A percentile compares a stretch with the other conserved stretches of the same genome.
Conservation (phyloP, 2,113 vertebrate genomes). For the Antechinus flavipes region DNA sequence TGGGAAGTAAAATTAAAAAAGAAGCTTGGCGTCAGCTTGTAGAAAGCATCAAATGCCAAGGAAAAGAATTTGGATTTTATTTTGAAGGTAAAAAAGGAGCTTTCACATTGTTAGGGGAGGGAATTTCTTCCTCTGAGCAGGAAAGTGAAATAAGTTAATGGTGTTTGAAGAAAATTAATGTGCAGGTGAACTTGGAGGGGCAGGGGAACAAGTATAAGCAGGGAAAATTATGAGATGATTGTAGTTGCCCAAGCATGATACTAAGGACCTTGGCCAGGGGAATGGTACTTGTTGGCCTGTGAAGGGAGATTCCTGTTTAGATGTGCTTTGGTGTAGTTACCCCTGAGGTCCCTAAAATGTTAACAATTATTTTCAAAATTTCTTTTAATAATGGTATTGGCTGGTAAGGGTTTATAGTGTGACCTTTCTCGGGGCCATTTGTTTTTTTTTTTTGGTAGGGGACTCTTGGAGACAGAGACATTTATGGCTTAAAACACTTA, state of each 20-base stretch:
- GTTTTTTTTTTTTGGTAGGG: background rate
- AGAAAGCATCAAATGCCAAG: background rate
- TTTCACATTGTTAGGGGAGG: background rate
- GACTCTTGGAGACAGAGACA: background rate
- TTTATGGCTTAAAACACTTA: background rate
- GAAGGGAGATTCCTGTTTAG: background rate
- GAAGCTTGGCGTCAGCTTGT: background rate
- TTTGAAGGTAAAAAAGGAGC: background rate
- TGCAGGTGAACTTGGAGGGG: background rate
- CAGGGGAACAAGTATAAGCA: background rate
- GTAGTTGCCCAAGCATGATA: background rate
- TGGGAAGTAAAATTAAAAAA: background rate
- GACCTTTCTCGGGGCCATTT: background rate
- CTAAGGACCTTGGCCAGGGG: background rate
- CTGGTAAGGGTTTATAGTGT: background rate
- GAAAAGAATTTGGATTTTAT: background rate
- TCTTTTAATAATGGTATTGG: background rate
- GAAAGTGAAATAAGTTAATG: background rate
- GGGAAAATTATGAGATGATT: background rate
- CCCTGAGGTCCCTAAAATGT: background rate
- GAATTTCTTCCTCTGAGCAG: background rate
- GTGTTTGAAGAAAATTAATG: background rate
- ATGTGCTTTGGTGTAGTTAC: background rate
- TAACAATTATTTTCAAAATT: background rate
- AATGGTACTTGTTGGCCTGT: background rate